These are phyloP conservation scores for Maccullochella peelii DNA, from an alignment of 2,113 vertebrate species.

Conservation along the genomic window DNA sequence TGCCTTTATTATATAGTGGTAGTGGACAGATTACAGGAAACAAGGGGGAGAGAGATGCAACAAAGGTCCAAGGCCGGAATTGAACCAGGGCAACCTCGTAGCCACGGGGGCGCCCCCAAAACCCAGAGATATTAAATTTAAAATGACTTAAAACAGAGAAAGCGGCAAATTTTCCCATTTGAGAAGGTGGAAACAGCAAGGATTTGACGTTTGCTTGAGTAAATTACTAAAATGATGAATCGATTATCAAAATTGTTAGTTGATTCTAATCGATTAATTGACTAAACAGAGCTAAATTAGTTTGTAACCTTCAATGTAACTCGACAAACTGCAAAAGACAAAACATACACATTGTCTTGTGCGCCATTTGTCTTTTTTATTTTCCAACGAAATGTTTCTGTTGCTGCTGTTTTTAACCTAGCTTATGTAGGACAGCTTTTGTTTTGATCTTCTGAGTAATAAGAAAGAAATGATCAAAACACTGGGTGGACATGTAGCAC, in stretches of 20 bases:
- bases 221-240: background rate
- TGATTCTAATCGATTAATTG: background rate
- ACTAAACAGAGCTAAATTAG: background rate
- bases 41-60: background rate
- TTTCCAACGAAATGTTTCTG: background rate
- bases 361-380: background rate
- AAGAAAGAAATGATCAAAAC: constrained; percentile 43
- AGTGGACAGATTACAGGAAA: background rate
- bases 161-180: background rate
- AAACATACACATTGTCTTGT: background rate
- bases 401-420: constrained; percentile 42
- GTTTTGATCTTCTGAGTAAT: constrained; percentile 44
- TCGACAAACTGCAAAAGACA: background rate
- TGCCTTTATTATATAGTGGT: background rate
- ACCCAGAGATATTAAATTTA: background rate
- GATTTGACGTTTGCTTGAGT: background rate
- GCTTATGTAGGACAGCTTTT: constrained; percentile 45
- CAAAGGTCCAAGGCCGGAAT: background rate
- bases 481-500: background rate
- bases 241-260: background rate
- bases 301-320: too few relatives aligned
- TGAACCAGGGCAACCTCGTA: background rate
- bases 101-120: background rate
- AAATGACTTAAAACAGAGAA: background rate
- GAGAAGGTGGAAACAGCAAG: background rate